Evolutionary conservation across 2,113 vertebrate genomes (phyloP).

Genomic region (Vireo altiloquus): DNA sequence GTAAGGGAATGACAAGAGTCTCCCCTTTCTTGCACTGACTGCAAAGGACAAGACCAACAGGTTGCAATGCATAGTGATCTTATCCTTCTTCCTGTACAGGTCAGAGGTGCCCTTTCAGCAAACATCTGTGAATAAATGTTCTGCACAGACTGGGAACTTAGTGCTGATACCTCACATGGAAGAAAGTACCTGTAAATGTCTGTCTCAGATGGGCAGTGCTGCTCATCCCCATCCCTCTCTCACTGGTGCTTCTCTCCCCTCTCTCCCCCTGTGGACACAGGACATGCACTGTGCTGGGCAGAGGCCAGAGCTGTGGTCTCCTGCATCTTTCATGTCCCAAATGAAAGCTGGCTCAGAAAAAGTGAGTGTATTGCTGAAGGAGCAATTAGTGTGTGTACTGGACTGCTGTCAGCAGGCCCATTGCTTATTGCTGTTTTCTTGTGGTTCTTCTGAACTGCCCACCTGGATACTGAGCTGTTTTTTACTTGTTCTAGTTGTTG

Average conservation of each 20-base stretch:
- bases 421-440: neutral
- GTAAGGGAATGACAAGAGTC: neutral
- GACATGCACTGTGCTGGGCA: neutral
- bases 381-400: neutral
- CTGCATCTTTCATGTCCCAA: conserved; percentile 68
- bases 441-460: neutral
- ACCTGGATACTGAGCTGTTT: neutral
- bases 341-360: neutral
- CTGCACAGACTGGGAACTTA: neutral
- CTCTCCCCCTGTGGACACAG: neutral
- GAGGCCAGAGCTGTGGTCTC: conserved; percentile 62
- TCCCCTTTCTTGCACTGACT: neutral
- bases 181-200: neutral
- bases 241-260: neutral
- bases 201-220: neutral
- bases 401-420: neutral
- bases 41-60: neutral
- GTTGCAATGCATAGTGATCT: neutral
- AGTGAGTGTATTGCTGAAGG: conserved; percentile 33
- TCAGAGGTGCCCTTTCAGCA: neutral
- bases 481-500: neutral
- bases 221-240: neutral
- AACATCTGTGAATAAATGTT: neutral
- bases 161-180: neutral
- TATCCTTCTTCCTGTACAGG: neutral